Conservation (phyloP, 2,888 invertebrate species). For the Leucoptera coffeella region DNA sequence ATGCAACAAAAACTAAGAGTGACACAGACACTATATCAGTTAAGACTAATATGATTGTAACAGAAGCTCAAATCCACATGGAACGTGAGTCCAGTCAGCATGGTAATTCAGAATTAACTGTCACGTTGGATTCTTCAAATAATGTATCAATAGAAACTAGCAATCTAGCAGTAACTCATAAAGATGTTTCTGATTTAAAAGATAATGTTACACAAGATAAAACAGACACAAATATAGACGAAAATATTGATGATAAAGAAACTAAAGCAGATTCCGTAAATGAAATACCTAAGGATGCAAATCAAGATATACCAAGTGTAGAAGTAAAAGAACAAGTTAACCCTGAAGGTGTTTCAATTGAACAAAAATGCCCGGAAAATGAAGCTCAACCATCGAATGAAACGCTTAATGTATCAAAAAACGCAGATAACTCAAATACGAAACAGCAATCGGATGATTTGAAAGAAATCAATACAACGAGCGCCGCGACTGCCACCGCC, state of each 20-base stretch:
- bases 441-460: too few relatives aligned
- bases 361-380: neutral
- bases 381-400: too few relatives aligned
- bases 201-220: slow-evolving; percentile 3
- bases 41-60: slow-evolving; percentile 42
- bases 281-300: too few relatives aligned
- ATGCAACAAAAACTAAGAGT: slow-evolving; percentile 20
- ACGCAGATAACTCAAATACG: too few relatives aligned
- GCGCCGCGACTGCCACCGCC: neutral
- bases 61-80: slow-evolving; percentile 49
- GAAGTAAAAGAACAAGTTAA: neutral
- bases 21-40: slow-evolving; percentile 42
- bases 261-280: neutral
- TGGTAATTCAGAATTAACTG: slow-evolving; percentile 35
- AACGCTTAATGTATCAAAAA: too few relatives aligned
- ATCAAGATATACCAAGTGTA: neutral
- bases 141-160: slow-evolving; percentile 38
- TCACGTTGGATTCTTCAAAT: slow-evolving; percentile 34
- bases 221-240: slow-evolving; percentile 1
- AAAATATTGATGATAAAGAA: neutral
- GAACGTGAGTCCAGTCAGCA: slow-evolving; percentile 34
- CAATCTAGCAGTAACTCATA: slow-evolving; percentile 29
- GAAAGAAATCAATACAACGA: neutral
- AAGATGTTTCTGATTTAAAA: slow-evolving; percentile 14
- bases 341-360: slow-evolving; percentile 2